phyloP scores from a whole-genome alignment of 1,140 invertebrate genomes.

The Drosophila watanabei region DNA sequence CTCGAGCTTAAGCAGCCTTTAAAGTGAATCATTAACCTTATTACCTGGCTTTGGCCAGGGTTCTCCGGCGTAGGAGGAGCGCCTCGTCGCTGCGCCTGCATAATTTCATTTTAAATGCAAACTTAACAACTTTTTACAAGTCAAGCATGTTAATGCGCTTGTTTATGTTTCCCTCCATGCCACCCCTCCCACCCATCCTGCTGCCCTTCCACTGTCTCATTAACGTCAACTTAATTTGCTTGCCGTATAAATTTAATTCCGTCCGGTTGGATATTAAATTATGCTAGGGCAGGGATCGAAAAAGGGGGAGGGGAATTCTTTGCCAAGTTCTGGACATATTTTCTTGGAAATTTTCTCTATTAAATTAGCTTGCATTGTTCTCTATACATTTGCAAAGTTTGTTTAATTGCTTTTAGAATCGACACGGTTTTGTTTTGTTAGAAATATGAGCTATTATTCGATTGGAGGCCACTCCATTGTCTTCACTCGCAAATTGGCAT shows the following conservation, averaged over 20 bases:
- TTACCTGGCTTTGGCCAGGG: constrained; percentile 44
- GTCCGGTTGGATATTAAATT: constrained; percentile 35
- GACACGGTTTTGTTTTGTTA: constrained; percentile 2
- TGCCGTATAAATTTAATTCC: constrained; percentile 48
- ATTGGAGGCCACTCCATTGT: constrained; percentile 10
- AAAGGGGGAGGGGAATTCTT: background rate
- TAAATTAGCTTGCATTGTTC: constrained; percentile 17
- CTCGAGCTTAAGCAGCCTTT: constrained; percentile 61
- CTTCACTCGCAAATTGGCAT: constrained; percentile 5
- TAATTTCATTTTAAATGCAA: constrained; percentile 80
- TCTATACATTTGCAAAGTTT: constrained; percentile 11
- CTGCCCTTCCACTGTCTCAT: constrained; percentile 32
- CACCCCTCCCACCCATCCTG: background rate
- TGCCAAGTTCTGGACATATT: background rate
- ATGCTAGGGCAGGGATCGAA: constrained; percentile 7
- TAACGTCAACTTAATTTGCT: constrained; percentile 54
- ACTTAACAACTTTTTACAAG: constrained; percentile 71
- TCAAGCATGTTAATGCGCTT: constrained; percentile 67
- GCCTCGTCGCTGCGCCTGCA: constrained; percentile 30
- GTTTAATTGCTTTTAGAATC: constrained; percentile 4
- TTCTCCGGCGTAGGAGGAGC: background rate
- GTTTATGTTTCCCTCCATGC: constrained; percentile 28
- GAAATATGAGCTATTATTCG: background rate
- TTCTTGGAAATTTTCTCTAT: constrained; percentile 6
- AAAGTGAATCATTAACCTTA: constrained; percentile 78